Evolutionary conservation across 2,888 invertebrate species (phyloP).

Genomic region (Cinara cedri): DNA sequence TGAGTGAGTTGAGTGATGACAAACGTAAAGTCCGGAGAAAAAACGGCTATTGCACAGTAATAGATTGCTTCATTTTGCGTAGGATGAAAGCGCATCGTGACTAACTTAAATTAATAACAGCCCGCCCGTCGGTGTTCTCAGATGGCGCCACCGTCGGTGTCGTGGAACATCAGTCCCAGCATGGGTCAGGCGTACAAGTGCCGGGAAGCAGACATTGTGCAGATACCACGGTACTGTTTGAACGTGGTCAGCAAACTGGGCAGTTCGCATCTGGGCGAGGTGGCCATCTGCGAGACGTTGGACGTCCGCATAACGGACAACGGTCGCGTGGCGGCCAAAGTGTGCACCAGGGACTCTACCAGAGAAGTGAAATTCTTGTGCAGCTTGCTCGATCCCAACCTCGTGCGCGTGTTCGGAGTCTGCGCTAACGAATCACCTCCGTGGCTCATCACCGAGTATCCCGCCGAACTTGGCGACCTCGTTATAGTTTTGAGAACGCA

Average conservation of each 20-base stretch:
- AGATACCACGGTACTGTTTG: conserved; percentile 68
- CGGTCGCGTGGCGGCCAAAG: conserved; percentile 67
- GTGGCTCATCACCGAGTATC: conserved; percentile 76
- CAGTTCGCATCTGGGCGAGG: conserved; percentile 69
- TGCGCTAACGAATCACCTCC: conserved; percentile 70
- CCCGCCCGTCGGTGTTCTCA: conserved; percentile 60
- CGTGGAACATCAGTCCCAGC: conserved; percentile 70
- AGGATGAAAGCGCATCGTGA: no score
- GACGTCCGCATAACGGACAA: conserved; percentile 65
- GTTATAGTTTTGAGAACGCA: conserved; percentile 69
- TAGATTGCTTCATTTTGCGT: no score
- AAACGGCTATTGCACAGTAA: no score
- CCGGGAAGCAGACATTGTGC: conserved; percentile 67
- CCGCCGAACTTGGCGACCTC: conserved; percentile 74
- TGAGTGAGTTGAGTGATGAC: no score
- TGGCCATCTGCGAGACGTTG: conserved; percentile 67
- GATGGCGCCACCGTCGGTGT: conserved; percentile 68
- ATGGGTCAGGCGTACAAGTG: conserved; percentile 69
- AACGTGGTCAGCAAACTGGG: conserved; percentile 68
- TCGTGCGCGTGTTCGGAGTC: conserved; percentile 70
- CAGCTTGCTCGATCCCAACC: conserved; percentile 71
- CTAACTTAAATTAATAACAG: no score
- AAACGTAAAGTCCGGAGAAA: no score
- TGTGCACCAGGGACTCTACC: conserved; percentile 64
- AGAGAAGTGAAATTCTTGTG: conserved; percentile 75